A percentile compares a stretch with the other conserved stretches of the same genome.
Evolutionary conservation across 2,113 vertebrate genomes (phyloP).

Genomic region (Perccottus glenii): DNA sequence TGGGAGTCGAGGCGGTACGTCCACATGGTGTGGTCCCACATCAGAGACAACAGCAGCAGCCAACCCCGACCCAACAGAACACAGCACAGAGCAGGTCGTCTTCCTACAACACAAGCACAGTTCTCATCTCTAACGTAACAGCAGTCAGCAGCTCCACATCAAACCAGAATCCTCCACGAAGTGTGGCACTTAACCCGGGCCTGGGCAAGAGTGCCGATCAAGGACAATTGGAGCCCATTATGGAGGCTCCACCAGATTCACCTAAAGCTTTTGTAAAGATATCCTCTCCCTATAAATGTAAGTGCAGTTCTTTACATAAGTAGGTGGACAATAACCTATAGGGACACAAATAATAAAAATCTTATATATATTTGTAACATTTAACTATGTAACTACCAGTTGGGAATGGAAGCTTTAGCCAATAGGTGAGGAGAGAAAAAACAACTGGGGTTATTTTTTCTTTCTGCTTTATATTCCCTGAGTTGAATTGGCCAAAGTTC

Average conservation of each 20-base stretch:
- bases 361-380: no score
- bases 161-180: conserved; percentile 1
- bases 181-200: conserved; percentile 6
- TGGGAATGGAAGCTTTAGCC: no score
- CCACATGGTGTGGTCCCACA: conserved; percentile 54
- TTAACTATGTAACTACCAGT: no score
- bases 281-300: conserved; percentile 67
- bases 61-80: conserved; percentile 1
- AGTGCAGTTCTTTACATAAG: conserved; percentile 28
- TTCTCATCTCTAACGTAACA: background rate
- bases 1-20: conserved; percentile 49
- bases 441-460: no score
- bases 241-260: conserved; percentile 46
- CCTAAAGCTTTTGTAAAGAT: conserved; percentile 50
- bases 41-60: conserved; percentile 1
- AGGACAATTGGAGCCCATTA: conserved; percentile 45
- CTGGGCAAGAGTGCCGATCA: conserved; percentile 46
- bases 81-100: conserved; percentile 13
- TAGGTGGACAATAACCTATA: background rate
- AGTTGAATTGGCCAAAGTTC: no score
- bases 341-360: no score
- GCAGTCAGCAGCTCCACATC: background rate
- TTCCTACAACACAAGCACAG: background rate
- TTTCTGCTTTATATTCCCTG: no score
- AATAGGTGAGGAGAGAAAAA: no score